A percentile compares a stretch with the other conserved stretches of the same genome.
Evolutionary conservation across 2,888 invertebrate genomes (phyloP).

Genomic region (Dascillus cervinus): DNA sequence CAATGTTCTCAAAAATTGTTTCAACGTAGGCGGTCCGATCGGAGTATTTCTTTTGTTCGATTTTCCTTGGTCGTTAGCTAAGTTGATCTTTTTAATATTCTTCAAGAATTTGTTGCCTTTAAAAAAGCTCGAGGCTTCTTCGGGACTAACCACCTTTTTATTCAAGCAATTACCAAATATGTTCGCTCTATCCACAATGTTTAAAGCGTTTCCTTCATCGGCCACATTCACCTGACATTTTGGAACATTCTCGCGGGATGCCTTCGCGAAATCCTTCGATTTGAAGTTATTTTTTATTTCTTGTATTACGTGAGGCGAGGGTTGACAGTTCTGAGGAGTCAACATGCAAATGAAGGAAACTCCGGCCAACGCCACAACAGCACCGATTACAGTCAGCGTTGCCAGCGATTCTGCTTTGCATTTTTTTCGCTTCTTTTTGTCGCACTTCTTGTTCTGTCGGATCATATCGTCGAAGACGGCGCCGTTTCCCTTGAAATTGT

Average conservation of each 20-base stretch:
- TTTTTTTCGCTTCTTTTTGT: constrained; percentile 15
- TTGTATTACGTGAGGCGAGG: too few relatives aligned
- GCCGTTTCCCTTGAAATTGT: too few relatives aligned
- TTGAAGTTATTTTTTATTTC: too few relatives aligned
- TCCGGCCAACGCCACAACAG: constrained; percentile 28
- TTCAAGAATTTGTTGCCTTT: constrained; percentile 1
- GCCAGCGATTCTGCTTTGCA: constrained; percentile 21
- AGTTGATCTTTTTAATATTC: constrained; percentile 1
- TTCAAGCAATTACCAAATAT: neutral
- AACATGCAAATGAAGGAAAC: constrained; percentile 27
- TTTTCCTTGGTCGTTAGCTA: neutral
- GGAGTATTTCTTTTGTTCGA: too few relatives aligned
- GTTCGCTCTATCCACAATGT: constrained; percentile 1
- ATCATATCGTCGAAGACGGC: constrained; percentile 4
- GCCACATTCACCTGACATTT: too few relatives aligned
- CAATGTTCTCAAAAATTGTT: constrained; percentile 2
- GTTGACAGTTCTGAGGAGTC: too few relatives aligned
- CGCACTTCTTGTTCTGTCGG: constrained; percentile 7
- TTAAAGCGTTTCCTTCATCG: too few relatives aligned
- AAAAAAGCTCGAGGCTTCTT: constrained; percentile 1
- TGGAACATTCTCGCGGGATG: too few relatives aligned
- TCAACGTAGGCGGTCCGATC: neutral
- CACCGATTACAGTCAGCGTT: constrained; percentile 24
- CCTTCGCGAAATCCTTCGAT: too few relatives aligned
- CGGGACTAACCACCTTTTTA: neutral